Evolutionary conservation across 2,888 invertebrate genomes (phyloP), one percentile per base, ranked within the genome.

Genomic region (Eupeodes latifasciatus): DNA sequence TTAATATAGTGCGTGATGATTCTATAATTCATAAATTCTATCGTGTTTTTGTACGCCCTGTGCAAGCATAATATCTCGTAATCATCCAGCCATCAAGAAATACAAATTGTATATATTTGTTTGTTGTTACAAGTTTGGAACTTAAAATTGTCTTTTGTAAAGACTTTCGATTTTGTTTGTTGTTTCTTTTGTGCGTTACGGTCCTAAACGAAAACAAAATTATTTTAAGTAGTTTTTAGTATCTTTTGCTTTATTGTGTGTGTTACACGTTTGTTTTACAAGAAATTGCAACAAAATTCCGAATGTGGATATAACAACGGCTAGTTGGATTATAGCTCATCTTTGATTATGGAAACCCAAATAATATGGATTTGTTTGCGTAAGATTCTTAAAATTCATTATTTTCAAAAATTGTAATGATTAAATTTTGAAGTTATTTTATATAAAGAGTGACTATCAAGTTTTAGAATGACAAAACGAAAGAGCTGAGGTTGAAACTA

Each of bases 91-190:
- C 19, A 62, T 27, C 62, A 44, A 47, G n/a, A 16, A 16, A 12
- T 53, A 19, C 44, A 6, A 40, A 62, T 64, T 44, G n/a, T 74
- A 44, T 49, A 10, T 11, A 5, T 34, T 19, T 51, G 51, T 16
- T 66, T 74, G 57, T 61, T 66, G 49, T 51, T 55, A 6, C 5
- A 2, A 57, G 14, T 57, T 12, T 6, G 0, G 27, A 19, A 27
- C 27, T 71, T 27, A 44, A 62, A 80, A 71, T 78, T 74, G 55
- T 44, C 44, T 78, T 82, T 79, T 47, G 82, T 74, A 34, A 74
- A 86, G 86, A 83, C 86, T 86, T 86, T 86, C 86, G 79, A 82
- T 86, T 86, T 86, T 82, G 27, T 27, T 27, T 61, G 75, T 86
- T 76, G 61, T 34, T 12, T 51, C 7, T 16, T 64, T 16, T 40